Evolutionary conservation across 2,888 invertebrate genomes (phyloP), one percentile per base, ranked within the genome.

Genomic region (Scotopteryx bipunctaria): DNA sequence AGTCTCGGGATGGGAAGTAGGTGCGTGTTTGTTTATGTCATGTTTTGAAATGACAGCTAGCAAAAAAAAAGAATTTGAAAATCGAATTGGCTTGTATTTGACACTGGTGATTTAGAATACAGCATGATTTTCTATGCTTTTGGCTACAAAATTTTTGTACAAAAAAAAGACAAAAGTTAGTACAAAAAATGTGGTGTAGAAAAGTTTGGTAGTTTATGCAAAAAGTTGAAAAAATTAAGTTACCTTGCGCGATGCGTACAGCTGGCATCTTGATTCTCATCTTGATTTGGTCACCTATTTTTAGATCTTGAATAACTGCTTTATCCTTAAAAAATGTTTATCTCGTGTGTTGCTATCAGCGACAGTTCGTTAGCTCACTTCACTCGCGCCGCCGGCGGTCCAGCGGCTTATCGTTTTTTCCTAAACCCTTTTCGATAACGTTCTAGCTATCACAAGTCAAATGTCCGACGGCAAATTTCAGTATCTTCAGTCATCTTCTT

Each of bases 201-300:
- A 35, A 31, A 31, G 29, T 23, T 19, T 32, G 13, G 9, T 33
- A 14, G 17, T 14, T 1, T 19, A 17, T 8, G 3, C 5, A 11
- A 41, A 13, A 13, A 11, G 11, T 29, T 16, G 29, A 15, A n/a
- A 31, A 40, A 41, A 40, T 11, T 35, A 53, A 40, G 44, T 40
- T 92, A 97, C 97, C 97, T 96, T 97, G 97, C 92, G 97, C 96
- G 93, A 97, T 97, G 92, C 97, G 95, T 92, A 97, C 96, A 91
- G 97, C 97, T 91, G 97, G 97, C 97, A 97, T 97, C 94, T 97
- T 97, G 93, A 97, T 97, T 96, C 97, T 95, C 97, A 97, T 97
- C 94, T 94, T 97, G 95, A 88, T 84, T 86, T 86, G 90, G 84
- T 90, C 90, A 89, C 90, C 90, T 89, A 90, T 90, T 85, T 89